A percentile compares a stretch with the other conserved stretches of the same genome.
Evolutionary conservation across 2,113 vertebrate species (phyloP).

Genomic region (Enhydra lutris): DNA sequence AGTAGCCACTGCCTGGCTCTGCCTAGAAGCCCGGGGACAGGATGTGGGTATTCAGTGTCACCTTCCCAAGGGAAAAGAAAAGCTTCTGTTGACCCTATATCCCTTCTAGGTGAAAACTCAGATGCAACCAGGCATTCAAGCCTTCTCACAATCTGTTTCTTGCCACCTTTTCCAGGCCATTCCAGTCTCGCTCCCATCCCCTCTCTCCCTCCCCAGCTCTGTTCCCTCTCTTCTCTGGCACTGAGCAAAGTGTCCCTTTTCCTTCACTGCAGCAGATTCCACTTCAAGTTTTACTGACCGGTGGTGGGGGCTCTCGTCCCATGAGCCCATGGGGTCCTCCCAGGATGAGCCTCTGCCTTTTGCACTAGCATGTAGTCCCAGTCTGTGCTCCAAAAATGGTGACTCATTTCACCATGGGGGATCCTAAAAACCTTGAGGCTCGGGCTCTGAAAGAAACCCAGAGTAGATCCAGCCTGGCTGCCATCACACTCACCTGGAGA

Average conservation of each 20-base stretch:
- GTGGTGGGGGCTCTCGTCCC: neutral
- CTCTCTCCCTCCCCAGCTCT: no score
- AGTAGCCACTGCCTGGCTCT: rapidly evolving
- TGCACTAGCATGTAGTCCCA: rapidly evolving
- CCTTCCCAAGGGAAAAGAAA: neutral
- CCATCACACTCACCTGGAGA: neutral
- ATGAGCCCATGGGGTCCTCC: rapidly evolving
- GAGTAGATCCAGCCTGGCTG: neutral
- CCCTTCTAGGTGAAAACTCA: neutral
- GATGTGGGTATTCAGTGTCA: neutral
- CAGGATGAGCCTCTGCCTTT: no score
- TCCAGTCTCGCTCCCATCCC: neutral
- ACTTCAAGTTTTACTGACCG: neutral
- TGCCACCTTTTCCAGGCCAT: neutral
- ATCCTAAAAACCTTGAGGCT: neutral
- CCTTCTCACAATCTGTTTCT: neutral
- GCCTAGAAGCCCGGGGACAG: rapidly evolving
- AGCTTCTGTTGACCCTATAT: neutral
- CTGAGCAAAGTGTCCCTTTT: neutral
- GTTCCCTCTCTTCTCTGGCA: neutral
- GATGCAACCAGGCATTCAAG: neutral
- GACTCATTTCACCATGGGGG: neutral
- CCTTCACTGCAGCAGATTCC: no score
- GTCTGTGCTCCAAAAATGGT: neutral
- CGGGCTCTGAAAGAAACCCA: neutral